Percentiles rank a stretch among this genome's conserved stretches.
phyloP scores from a whole-genome alignment of 2,797 vertebrate genomes.

The Gadopsis bispinosus region DNA sequence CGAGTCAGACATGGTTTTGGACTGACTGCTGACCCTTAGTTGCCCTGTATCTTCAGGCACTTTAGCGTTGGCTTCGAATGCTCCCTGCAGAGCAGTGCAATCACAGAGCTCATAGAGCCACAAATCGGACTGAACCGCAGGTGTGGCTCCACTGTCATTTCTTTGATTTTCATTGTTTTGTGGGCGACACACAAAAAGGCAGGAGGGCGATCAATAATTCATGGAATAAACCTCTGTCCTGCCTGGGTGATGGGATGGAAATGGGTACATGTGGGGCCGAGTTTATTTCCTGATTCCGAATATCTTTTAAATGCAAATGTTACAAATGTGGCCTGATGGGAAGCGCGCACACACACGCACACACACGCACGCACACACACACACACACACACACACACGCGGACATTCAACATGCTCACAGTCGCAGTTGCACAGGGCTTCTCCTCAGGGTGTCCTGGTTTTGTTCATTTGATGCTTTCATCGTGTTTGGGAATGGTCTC shows the following conservation, averaged over 20 bases:
- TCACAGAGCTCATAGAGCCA: neutral
- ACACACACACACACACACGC: too few species aligned
- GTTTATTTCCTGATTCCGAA: slow-evolving; percentile 1
- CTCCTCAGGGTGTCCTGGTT: neutral
- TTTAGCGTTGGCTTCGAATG: neutral
- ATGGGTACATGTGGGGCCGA: neutral
- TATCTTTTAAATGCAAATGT: slow-evolving; percentile 25
- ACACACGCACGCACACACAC: too few species aligned
- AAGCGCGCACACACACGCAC: too few species aligned
- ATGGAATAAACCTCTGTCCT: slow-evolving; percentile 14
- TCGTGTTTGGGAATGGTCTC: neutral
- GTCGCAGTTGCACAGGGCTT: neutral
- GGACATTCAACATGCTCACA: neutral
- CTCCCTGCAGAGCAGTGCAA: neutral
- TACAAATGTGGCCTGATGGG: neutral
- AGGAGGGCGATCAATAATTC: slow-evolving; percentile 31
- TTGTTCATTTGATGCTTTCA: neutral
- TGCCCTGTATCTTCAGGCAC: neutral
- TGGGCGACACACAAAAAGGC: slow-evolving; percentile 6
- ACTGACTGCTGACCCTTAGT: neutral
- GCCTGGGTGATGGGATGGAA: neutral
- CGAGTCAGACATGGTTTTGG: neutral
- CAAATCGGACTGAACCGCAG: neutral
- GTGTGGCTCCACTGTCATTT: neutral
- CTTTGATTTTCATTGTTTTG: slow-evolving; percentile 20